A percentile compares a stretch with the other conserved stretches of the same genome.
Conservation (phyloP, 2,113 vertebrate species). For the Tursiops truncatus region DNA sequence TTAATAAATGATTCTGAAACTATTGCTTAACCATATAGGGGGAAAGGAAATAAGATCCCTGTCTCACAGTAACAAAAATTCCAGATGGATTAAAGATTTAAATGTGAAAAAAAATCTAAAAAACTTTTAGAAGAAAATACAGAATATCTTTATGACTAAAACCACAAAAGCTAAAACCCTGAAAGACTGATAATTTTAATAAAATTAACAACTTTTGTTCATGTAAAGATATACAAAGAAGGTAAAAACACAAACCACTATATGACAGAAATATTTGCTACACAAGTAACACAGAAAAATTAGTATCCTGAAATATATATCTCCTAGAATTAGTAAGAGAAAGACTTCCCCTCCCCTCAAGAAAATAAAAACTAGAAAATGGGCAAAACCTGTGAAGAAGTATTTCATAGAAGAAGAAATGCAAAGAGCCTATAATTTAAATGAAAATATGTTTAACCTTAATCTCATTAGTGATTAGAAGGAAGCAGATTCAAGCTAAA, state of each 20-base stretch:
- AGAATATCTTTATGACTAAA: neutral
- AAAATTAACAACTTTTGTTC: neutral
- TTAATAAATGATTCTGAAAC: neutral
- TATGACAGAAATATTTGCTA: neutral
- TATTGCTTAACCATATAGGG: neutral
- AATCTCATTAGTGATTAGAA: neutral
- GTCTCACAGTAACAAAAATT: neutral
- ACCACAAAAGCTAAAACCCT: neutral
- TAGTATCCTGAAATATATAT: neutral
- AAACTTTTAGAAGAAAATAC: neutral
- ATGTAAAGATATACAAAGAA: neutral
- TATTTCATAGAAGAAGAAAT: neutral
- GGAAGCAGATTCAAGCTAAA: neutral
- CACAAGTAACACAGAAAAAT: neutral
- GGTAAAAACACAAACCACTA: neutral
- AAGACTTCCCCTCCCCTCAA: neutral
- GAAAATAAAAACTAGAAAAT: neutral
- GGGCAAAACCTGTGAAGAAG: neutral
- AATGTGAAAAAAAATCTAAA: neutral
- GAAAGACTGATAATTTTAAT: neutral
- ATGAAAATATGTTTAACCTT: neutral
- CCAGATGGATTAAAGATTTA: neutral
- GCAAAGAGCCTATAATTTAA: neutral
- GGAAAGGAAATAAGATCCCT: neutral
- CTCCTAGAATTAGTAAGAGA: neutral